Conservation (phyloP, 2,888 invertebrate species). For the Vanessa cardui region DNA sequence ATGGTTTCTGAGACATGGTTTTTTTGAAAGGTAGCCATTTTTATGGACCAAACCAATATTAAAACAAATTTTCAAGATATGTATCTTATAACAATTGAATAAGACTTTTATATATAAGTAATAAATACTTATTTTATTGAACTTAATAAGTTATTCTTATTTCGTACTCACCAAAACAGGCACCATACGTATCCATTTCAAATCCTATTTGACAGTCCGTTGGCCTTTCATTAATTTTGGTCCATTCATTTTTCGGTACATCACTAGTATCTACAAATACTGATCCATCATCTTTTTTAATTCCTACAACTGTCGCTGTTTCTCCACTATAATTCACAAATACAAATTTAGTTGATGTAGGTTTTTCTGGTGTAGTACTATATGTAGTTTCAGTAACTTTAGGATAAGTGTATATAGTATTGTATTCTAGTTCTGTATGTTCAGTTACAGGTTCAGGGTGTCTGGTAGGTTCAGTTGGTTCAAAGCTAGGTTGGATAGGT, state of each 20-base stretch:
- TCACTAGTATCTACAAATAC: constrained; percentile 57
- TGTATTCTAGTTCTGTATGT: neutral
- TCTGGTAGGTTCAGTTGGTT: constrained; percentile 16
- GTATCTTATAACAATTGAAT: neutral
- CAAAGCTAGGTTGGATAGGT: neutral
- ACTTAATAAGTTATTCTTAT: too few species aligned
- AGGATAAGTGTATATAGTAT: constrained; percentile 16
- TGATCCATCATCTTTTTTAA: constrained; percentile 56
- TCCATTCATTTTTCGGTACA: constrained; percentile 64
- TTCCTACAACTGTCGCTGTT: constrained; percentile 52
- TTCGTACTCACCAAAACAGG: constrained; percentile 73
- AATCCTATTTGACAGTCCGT: constrained; percentile 77
- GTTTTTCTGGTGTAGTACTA: constrained; percentile 45
- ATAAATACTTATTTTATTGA: too few species aligned
- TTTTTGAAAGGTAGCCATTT: too few species aligned
- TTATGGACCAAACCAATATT: too few species aligned
- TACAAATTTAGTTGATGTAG: constrained; percentile 51
- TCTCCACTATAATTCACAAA: constrained; percentile 52
- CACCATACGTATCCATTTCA: constrained; percentile 78
- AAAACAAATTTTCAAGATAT: neutral
- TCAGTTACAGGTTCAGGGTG: neutral
- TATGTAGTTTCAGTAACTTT: constrained; percentile 47
- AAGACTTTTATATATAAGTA: too few species aligned
- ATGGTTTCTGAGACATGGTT: too few species aligned
- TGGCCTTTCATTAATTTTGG: constrained; percentile 53